Conservation (phyloP, 2,888 invertebrate genomes). For the Erannis defoliaria region DNA sequence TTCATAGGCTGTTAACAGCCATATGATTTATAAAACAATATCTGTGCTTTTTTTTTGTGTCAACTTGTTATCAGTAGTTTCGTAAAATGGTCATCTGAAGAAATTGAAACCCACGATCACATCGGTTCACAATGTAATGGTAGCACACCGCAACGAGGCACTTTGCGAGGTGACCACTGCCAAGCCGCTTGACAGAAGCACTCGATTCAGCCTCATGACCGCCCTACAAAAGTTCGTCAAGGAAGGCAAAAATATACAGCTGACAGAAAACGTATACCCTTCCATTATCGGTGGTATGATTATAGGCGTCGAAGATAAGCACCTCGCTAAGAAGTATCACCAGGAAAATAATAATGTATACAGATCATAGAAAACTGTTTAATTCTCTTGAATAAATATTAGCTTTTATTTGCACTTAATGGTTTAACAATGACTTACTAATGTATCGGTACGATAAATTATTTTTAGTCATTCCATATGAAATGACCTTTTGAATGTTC, state of each 20-base stretch:
- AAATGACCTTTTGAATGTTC: slow-evolving; percentile 61
- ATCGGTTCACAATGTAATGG: slow-evolving; percentile 70
- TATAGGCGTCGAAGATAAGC: slow-evolving; percentile 75
- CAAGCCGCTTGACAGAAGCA: slow-evolving; percentile 61
- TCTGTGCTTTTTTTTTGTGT: too few relatives aligned
- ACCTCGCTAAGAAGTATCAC: slow-evolving; percentile 74
- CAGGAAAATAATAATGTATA: slow-evolving; percentile 69
- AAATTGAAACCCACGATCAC: slow-evolving; percentile 65
- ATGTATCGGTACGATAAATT: slow-evolving; percentile 35
- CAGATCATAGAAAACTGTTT: slow-evolving; percentile 65
- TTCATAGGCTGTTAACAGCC: too few relatives aligned
- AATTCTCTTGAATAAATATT: too few relatives aligned
- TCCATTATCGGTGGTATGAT: slow-evolving; percentile 74
- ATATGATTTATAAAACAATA: too few relatives aligned
- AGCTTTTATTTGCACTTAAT: not conserved
- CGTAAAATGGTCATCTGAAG: slow-evolving; percentile 75
- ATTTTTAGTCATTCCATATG: slow-evolving; percentile 68
- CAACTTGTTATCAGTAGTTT: slow-evolving; percentile 70
- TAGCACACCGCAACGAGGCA: slow-evolving; percentile 74
- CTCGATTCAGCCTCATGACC: slow-evolving; percentile 57
- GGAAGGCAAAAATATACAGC: slow-evolving; percentile 65
- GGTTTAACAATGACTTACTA: slow-evolving; percentile 21
- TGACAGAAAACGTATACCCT: slow-evolving; percentile 70
- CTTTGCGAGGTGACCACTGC: slow-evolving; percentile 77
- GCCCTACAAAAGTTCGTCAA: slow-evolving; percentile 67